Conservation (phyloP, 2,113 vertebrate genomes). For the Pongo pygmaeus region DNA sequence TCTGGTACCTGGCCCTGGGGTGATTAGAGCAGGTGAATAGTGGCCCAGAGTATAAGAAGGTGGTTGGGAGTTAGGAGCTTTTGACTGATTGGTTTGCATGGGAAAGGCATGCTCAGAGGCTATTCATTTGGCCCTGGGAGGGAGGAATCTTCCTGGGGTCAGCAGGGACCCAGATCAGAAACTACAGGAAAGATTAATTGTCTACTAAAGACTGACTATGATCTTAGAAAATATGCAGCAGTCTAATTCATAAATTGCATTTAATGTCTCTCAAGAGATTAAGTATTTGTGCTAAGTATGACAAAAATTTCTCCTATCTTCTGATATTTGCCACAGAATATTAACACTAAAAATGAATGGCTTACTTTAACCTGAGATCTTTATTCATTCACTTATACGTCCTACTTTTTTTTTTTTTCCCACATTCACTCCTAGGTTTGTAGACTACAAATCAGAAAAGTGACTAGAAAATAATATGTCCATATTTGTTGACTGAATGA, state of each 20-base stretch:
- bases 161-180: neutral
- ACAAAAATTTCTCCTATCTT: neutral
- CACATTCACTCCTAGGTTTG: neutral
- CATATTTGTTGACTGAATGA: neutral
- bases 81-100: neutral
- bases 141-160: neutral
- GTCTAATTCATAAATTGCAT: neutral
- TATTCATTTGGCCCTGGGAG: fast-evolving
- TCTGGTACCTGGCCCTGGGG: neutral
- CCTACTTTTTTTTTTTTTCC: neutral
- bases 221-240: neutral
- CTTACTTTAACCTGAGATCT: neutral
- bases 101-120: neutral
- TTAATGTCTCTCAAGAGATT: neutral
- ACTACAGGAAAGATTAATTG: neutral
- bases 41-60: neutral
- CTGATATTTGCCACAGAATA: neutral
- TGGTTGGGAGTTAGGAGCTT: neutral
- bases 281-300: neutral
- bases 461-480: neutral
- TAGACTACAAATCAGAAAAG: neutral
- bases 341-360: neutral
- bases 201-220: neutral
- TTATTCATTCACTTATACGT: neutral
- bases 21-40: neutral